These are phyloP conservation scores for Hylyphantes graminicola DNA, from an alignment of 1,140 invertebrate genomes.

Conservation along the genomic window DNA sequence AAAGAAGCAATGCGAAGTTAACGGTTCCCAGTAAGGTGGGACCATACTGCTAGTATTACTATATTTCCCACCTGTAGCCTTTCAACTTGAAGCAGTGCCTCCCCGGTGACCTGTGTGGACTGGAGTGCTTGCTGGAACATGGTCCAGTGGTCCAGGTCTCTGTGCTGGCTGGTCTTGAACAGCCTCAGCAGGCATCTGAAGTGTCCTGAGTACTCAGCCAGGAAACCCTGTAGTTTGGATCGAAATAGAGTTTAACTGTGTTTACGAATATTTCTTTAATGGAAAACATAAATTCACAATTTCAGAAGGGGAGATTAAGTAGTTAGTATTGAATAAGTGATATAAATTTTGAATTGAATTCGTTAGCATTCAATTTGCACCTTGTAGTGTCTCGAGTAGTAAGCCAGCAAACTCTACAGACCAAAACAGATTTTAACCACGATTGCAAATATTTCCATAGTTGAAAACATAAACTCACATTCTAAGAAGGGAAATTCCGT, in stretches of 20 bases:
- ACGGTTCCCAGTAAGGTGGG: too few relatives aligned
- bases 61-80: not conserved
- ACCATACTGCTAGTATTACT: too few relatives aligned
- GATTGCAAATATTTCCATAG: too few relatives aligned
- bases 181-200: slow-evolving; percentile 24
- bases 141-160: slow-evolving; percentile 67
- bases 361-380: too few relatives aligned
- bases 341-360: too few relatives aligned
- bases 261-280: too few relatives aligned
- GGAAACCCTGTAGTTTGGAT: slow-evolving; percentile 2
- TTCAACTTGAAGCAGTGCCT: slow-evolving; percentile 64
- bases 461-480: too few relatives aligned
- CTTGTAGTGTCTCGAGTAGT: slow-evolving; percentile 30
- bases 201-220: slow-evolving; percentile 29
- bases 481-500: too few relatives aligned
- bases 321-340: too few relatives aligned
- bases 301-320: too few relatives aligned
- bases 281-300: too few relatives aligned
- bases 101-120: slow-evolving; percentile 68
- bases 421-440: not conserved
- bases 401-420: slow-evolving; percentile 11
- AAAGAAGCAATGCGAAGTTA: too few relatives aligned
- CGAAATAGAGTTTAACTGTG: not conserved
- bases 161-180: slow-evolving; percentile 1
- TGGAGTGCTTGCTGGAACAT: slow-evolving; percentile 69